phyloP scores from a whole-genome alignment of 2,113 vertebrate species.

The Crotophaga sulcirostris region DNA sequence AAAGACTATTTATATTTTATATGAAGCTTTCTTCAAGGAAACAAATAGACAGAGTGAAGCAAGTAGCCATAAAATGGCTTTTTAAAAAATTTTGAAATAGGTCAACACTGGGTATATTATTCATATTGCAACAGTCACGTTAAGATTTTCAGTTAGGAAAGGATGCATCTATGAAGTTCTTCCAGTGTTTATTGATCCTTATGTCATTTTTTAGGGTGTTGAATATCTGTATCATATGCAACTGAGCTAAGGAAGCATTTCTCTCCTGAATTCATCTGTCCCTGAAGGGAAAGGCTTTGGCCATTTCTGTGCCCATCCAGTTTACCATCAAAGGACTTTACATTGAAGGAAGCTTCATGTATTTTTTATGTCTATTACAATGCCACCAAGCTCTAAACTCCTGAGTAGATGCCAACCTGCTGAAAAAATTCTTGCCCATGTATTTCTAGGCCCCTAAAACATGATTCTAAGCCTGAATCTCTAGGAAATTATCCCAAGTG shows the following conservation, averaged over 20 bases:
- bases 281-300: constrained; percentile 18
- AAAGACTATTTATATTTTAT: constrained; percentile 57
- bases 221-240: constrained; percentile 50
- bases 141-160: constrained; percentile 69
- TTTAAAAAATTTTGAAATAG: constrained; percentile 52
- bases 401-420: neutral
- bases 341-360: neutral
- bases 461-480: neutral
- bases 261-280: constrained; percentile 1
- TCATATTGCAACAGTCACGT: constrained; percentile 56
- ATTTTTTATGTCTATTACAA: neutral
- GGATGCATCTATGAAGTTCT: constrained; percentile 55
- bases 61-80: constrained; percentile 51
- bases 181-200: constrained; percentile 66
- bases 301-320: neutral
- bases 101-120: constrained; percentile 52
- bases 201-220: constrained; percentile 64
- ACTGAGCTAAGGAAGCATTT: constrained; percentile 35
- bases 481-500: neutral
- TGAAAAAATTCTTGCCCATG: neutral
- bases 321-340: constrained; percentile 30
- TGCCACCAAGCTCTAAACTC: neutral
- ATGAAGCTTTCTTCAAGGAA: constrained; percentile 50
- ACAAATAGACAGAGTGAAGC: constrained; percentile 42
- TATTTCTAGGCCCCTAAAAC: neutral